These are phyloP conservation scores for Vulpes vulpes DNA, from an alignment of 2,113 vertebrate genomes.

Conservation along the genomic window DNA sequence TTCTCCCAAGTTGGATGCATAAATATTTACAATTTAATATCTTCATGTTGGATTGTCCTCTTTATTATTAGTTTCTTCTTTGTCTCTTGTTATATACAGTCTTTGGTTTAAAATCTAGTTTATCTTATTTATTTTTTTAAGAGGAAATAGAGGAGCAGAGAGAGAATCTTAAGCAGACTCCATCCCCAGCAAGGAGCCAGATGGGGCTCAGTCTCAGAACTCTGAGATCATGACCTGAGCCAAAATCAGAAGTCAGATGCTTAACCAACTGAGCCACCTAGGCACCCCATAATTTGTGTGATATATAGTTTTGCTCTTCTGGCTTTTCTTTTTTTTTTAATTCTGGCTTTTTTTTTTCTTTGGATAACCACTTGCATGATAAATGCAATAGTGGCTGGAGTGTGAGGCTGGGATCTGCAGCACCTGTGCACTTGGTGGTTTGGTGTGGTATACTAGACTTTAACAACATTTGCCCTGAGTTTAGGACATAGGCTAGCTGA, in stretches of 20 bases:
- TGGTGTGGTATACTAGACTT: background rate
- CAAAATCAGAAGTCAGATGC: background rate
- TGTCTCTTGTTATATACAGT: background rate
- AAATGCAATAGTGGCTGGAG: background rate
- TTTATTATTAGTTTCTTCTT: background rate
- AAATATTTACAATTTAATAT: background rate
- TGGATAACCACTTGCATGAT: background rate
- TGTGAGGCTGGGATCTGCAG: background rate
- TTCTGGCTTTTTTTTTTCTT: background rate
- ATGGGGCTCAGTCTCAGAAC: background rate
- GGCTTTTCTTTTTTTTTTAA: background rate
- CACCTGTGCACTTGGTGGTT: background rate
- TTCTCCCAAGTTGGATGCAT: background rate
- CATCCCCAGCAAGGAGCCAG: background rate
- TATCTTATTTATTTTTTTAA: background rate
- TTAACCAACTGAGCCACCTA: background rate
- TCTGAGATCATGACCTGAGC: background rate
- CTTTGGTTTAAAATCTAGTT: background rate
- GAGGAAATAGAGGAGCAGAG: background rate
- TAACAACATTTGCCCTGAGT: background rate
- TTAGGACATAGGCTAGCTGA: background rate
- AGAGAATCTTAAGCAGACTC: background rate
- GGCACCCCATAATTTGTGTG: background rate
- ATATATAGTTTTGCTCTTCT: background rate
- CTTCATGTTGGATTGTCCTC: background rate